Evolutionary conservation across 2,888 invertebrate species (phyloP), one percentile per base, ranked within the genome.

Genomic region (Melanophora roralis): DNA sequence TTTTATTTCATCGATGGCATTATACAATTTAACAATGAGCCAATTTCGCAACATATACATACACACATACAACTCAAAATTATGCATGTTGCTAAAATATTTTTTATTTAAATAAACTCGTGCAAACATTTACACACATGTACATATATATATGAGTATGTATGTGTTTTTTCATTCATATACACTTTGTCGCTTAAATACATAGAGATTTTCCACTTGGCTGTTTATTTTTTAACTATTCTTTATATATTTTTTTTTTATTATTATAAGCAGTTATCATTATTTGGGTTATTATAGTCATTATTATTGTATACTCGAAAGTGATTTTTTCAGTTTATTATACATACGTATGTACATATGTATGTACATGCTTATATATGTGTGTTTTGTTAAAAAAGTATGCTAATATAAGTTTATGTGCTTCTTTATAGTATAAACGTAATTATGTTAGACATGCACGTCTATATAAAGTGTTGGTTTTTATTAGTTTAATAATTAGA

Each of bases 321-420:
- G 57, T 57, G 84, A 83, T 85, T 85, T 87, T 83, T 83, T 11
- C 16, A 51, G 23, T 34, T 23, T 65, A 16, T 38, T 72, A 49
- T 57, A 9, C 16, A 19, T 27, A 9, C 1, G 2, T 36, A n/a
- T 49, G 6, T 14, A 11, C 14, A 34, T 34, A 51, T 45, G n/a
- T 45, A 62, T 76, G 55, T 36, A 7, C 3, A 9, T 34, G 19
- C 12, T 6, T 62, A 14, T 45, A 53, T 65, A 40, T 72, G 16
- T n/a, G n/a, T n/a, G n/a, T n/a, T n/a, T n/a, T n/a, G n/a, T n/a
- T n/a, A n/a, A n/a, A n/a, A n/a, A n/a, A n/a, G n/a, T n/a, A n/a
- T n/a, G n/a, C n/a, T n/a, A 55, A 21, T 34, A 6, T 75, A 32
- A 80, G 69, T 81, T 38, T 77, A 36, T 14, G 14, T 43, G 16